These are phyloP conservation scores for Pseudochaenichthys georgianus DNA, from an alignment of 2,797 vertebrate species.

Conservation along the genomic window DNA sequence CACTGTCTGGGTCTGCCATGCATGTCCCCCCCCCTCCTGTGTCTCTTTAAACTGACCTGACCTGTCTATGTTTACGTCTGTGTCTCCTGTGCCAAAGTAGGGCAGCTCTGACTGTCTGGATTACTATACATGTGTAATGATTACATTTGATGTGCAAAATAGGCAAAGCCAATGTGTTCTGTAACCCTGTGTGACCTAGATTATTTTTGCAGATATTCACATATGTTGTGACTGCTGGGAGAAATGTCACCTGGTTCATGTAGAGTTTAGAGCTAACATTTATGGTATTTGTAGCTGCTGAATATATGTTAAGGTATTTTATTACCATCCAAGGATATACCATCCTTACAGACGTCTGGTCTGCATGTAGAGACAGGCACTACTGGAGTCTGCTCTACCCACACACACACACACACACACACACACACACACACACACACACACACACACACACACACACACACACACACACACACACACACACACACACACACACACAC, in stretches of 20 bases:
- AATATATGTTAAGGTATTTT: background rate
- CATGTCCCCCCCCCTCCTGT: slow-evolving; percentile 42
- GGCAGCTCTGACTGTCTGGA: slow-evolving; percentile 62
- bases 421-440: background rate
- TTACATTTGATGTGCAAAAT: slow-evolving; percentile 51
- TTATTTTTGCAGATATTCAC: slow-evolving; percentile 57
- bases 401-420: background rate
- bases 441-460: background rate
- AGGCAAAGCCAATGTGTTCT: slow-evolving; percentile 42
- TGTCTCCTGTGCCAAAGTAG: slow-evolving; percentile 54
- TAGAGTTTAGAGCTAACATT: slow-evolving; percentile 22
- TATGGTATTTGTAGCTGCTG: background rate
- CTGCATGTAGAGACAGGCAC: slow-evolving; percentile 11
- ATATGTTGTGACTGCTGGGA: slow-evolving; percentile 24
- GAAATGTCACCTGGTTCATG: slow-evolving; percentile 47
- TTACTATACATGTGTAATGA: slow-evolving; percentile 61
- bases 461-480: too few relatives aligned
- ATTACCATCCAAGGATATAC: background rate
- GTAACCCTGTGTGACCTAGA: slow-evolving; percentile 58
- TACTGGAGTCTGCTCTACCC: too few relatives aligned
- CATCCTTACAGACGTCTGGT: background rate
- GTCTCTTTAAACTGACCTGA: slow-evolving; percentile 60
- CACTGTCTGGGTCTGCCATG: slow-evolving; percentile 71
- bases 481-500: background rate
- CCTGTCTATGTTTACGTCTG: slow-evolving; percentile 51